These are phyloP conservation scores for Acyrthosiphon pisum DNA, from an alignment of 1,140 invertebrate species.

Conservation along the genomic window DNA sequence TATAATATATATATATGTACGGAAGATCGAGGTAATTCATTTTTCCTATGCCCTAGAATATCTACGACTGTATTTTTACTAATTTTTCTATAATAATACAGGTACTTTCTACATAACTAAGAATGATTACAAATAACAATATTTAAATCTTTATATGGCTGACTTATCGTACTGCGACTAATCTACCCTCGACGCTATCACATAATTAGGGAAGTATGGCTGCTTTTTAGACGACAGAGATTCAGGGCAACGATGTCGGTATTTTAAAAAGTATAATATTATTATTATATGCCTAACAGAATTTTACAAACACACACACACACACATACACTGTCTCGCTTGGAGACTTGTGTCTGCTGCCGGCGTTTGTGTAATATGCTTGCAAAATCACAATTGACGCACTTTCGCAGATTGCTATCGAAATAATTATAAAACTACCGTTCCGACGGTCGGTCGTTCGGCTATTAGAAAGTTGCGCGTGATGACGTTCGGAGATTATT, in stretches of 20 bases:
- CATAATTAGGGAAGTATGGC: background rate
- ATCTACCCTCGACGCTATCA: background rate
- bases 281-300: background rate
- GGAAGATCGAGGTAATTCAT: background rate
- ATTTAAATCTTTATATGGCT: background rate
- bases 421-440: slow-evolving; percentile 33
- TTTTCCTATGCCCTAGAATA: background rate
- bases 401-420: background rate
- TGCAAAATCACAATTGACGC: slow-evolving; percentile 15
- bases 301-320: background rate
- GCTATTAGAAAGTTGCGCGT: background rate
- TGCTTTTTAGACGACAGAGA: background rate
- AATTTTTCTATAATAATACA: background rate
- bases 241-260: background rate
- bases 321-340: background rate
- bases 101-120: background rate
- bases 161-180: background rate
- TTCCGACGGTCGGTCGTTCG: background rate
- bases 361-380: slow-evolving; percentile 6
- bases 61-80: background rate
- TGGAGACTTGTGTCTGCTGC: background rate
- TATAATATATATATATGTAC: background rate
- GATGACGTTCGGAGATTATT: background rate
- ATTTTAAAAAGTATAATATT: too few relatives aligned
- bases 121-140: background rate